Conservation (phyloP, 2,888 invertebrate species). For the Argynnis bischoffii region DNA sequence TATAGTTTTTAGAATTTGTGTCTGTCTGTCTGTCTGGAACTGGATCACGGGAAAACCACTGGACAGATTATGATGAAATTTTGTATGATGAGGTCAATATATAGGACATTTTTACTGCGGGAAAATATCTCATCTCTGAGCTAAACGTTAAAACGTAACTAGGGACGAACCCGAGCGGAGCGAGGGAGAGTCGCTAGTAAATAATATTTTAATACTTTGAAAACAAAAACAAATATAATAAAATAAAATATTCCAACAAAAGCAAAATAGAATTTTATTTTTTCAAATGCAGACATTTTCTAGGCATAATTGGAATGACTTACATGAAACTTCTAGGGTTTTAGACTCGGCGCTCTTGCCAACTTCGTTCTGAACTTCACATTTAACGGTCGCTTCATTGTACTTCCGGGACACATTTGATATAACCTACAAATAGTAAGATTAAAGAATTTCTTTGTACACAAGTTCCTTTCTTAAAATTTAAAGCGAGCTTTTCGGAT, state of each 20-base stretch:
- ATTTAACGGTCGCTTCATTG: slow-evolving; percentile 94
- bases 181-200: too few species aligned
- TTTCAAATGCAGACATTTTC: slow-evolving; percentile 5
- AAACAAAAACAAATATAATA: neutral
- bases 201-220: neutral
- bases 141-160: too few species aligned
- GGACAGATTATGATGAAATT: too few species aligned
- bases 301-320: slow-evolving; percentile 69
- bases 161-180: too few species aligned
- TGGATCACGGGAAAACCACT: too few species aligned
- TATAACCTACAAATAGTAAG: slow-evolving; percentile 77
- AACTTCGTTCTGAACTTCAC: slow-evolving; percentile 95
- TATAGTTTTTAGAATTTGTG: too few species aligned
- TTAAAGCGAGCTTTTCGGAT: slow-evolving; percentile 1
- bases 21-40: too few species aligned
- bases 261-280: slow-evolving; percentile 2
- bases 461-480: slow-evolving; percentile 11
- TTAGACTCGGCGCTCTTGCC: slow-evolving; percentile 95
- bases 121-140: too few species aligned
- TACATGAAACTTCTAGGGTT: slow-evolving; percentile 94
- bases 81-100: too few species aligned
- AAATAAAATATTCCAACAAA: neutral
- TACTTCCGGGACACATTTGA: slow-evolving; percentile 90
- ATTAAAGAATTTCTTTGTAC: slow-evolving; percentile 17
- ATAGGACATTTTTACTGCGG: too few species aligned